Evolutionary conservation across 2,113 vertebrate genomes (phyloP).

Genomic region (Desmodus rotundus): DNA sequence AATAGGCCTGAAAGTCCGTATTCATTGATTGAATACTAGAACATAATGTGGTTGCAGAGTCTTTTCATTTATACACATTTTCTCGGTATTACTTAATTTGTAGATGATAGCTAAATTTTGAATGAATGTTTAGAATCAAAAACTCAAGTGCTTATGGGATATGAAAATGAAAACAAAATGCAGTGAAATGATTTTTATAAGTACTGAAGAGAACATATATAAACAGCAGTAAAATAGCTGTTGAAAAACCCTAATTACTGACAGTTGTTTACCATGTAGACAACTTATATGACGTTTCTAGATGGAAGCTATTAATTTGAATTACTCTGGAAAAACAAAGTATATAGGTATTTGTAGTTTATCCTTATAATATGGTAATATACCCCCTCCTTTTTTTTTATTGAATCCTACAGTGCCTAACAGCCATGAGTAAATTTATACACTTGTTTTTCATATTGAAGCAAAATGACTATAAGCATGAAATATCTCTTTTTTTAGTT

Average conservation of each 20-base stretch:
- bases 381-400: conserved; percentile 33
- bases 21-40: conserved; percentile 30
- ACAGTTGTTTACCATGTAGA: conserved; percentile 59
- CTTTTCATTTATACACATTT: conserved; percentile 31
- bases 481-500: conserved; percentile 75
- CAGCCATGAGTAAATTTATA: conserved; percentile 73
- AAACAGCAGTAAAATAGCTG: conserved; percentile 49
- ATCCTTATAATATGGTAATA: conserved; percentile 71
- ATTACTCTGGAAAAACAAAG: conserved; percentile 76
- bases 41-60: neutral
- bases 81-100: conserved; percentile 41
- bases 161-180: conserved; percentile 62
- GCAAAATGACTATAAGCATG: conserved; percentile 68
- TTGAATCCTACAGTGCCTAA: conserved; percentile 63
- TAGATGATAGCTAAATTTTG: conserved; percentile 46
- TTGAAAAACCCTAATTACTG: conserved; percentile 64
- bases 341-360: conserved; percentile 69
- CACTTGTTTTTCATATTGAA: conserved; percentile 72
- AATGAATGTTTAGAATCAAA: conserved; percentile 45
- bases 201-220: conserved; percentile 42
- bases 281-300: conserved; percentile 71
- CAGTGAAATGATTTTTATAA: conserved; percentile 58
- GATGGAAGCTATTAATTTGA: conserved; percentile 75
- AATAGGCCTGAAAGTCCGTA: neutral
- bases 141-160: conserved; percentile 45